Percentiles rank a stretch among this genome's conserved stretches.
These are phyloP conservation scores for Pituophis catenifer DNA, from an alignment of 2,113 vertebrate genomes.

Conservation along the genomic window DNA sequence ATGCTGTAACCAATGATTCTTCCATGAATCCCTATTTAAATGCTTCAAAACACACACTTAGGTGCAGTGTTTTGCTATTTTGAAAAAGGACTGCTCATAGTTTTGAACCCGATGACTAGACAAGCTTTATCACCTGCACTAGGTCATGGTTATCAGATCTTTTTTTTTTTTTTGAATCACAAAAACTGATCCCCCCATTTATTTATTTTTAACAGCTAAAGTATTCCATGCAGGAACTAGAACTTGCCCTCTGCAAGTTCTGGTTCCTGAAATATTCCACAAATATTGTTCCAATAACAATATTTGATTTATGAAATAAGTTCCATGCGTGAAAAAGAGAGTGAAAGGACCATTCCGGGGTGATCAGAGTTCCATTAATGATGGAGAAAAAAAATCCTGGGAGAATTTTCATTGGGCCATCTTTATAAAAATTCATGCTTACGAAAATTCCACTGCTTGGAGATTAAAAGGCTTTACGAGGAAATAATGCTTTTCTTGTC, in stretches of 20 bases:
- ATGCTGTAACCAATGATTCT: neutral
- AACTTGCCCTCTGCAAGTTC: neutral
- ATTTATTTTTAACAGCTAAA: neutral
- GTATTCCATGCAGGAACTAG: neutral
- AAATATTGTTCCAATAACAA: neutral
- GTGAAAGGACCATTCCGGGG: conserved; percentile 4
- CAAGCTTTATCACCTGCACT: too few species aligned
- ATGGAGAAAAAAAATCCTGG: conserved; percentile 49
- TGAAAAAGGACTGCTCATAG: neutral
- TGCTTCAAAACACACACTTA: neutral
- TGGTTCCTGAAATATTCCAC: too few species aligned
- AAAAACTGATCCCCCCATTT: neutral
- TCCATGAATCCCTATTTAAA: neutral
- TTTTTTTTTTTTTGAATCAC: neutral
- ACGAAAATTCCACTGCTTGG: conserved; percentile 55
- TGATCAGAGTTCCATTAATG: conserved; percentile 57
- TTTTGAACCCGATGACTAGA: neutral
- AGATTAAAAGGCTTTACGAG: conserved; percentile 69
- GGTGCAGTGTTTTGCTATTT: neutral
- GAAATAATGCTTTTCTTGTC: conserved; percentile 78
- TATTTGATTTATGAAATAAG: conserved; percentile 15
- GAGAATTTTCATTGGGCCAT: neutral
- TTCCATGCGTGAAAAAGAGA: neutral
- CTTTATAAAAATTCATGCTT: conserved; percentile 23
- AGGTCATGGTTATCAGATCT: neutral